phyloP scores from a whole-genome alignment of 2,888 invertebrate species.

The Philhelius pedissequus region DNA sequence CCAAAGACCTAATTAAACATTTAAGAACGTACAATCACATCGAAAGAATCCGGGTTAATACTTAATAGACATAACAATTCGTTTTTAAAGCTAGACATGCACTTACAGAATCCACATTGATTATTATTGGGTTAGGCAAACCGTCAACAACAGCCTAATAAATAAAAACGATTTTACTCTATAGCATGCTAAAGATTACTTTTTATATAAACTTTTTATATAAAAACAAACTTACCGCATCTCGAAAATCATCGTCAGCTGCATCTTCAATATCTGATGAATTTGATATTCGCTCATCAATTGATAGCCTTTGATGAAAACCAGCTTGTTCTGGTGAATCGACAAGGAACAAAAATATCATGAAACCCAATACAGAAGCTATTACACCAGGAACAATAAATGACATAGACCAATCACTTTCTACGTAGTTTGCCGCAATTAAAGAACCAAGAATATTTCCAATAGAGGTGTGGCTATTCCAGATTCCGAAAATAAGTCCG shows the following conservation, averaged over 20 bases:
- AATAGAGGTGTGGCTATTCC: constrained; percentile 98
- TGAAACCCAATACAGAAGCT: constrained; percentile 85
- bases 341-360: constrained; percentile 90
- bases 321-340: constrained; percentile 91
- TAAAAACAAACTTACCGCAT: constrained; percentile 78
- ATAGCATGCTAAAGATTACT: constrained; percentile 6
- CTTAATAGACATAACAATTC: not conserved
- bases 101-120: constrained; percentile 73
- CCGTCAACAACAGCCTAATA: constrained; percentile 55
- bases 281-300: constrained; percentile 70
- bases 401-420: constrained; percentile 92
- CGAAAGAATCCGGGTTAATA: no score
- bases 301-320: constrained; percentile 68
- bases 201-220: not conserved
- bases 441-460: constrained; percentile 95
- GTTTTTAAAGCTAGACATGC: constrained; percentile 46
- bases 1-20: no score
- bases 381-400: constrained; percentile 94
- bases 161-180: constrained; percentile 15
- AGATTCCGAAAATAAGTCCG: constrained; percentile 95
- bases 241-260: constrained; percentile 60
- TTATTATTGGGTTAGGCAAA: constrained; percentile 58
- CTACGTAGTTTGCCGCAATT: constrained; percentile 93
- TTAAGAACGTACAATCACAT: no score
- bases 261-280: constrained; percentile 79